A percentile compares a stretch with the other conserved stretches of the same genome.
Evolutionary conservation across 2,797 vertebrate genomes (phyloP).

Genomic region (Gymnodraco acuticeps): DNA sequence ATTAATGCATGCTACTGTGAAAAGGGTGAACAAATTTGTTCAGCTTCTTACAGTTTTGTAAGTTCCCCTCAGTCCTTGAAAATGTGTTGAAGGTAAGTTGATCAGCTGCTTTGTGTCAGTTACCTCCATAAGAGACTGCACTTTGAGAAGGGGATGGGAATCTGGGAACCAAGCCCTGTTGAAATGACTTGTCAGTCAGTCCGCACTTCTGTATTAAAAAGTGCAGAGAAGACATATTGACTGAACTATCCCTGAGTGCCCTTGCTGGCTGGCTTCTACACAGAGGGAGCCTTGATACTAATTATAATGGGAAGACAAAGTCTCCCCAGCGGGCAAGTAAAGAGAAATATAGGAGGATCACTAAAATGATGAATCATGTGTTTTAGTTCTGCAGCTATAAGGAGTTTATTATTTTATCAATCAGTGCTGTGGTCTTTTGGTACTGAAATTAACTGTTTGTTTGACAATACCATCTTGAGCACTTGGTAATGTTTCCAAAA

Average conservation of each 20-base stretch:
- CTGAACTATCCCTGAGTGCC: conserved; percentile 78
- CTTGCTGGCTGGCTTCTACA: conserved; percentile 77
- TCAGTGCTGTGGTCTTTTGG: conserved; percentile 67
- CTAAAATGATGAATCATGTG: conserved; percentile 76
- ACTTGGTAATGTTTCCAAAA: conserved; percentile 31
- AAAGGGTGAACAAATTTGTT: conserved; percentile 5
- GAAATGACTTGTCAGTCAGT: conserved; percentile 81
- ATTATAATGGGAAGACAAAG: conserved; percentile 83
- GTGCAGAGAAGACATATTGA: conserved; percentile 80
- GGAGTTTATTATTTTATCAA: conserved; percentile 77
- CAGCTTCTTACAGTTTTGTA: conserved; percentile 13
- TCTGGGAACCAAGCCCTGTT: conserved; percentile 68
- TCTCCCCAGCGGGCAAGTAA: conserved; percentile 70
- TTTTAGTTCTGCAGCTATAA: conserved; percentile 73
- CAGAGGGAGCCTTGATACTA: conserved; percentile 77
- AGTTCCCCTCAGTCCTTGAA: conserved; percentile 56
- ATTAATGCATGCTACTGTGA: conserved; percentile 2
- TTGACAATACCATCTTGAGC: conserved; percentile 48
- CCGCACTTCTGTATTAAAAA: conserved; percentile 79
- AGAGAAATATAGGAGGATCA: conserved; percentile 71
- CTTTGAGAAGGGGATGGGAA: conserved; percentile 52
- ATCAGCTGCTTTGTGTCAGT: conserved; percentile 53
- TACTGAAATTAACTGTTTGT: conserved; percentile 71
- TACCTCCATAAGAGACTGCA: conserved; percentile 53
- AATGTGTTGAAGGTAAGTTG: conserved; percentile 53